Percentiles rank a stretch among this genome's conserved stretches.
Conservation (phyloP, 1,140 invertebrate genomes). For the Hylaeus anthracinus region DNA sequence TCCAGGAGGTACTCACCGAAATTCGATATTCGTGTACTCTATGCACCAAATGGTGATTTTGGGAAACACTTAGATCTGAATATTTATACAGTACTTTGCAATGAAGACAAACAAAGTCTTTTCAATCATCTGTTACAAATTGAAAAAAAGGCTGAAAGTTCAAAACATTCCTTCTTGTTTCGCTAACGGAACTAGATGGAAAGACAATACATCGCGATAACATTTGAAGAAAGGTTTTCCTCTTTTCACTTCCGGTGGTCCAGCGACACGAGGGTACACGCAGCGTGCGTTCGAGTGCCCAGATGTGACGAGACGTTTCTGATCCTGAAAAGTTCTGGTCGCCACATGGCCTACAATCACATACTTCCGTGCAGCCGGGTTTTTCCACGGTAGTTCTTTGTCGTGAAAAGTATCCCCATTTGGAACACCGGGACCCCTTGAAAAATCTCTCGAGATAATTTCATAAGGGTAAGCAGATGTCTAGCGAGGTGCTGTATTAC, state of each 20-base stretch:
- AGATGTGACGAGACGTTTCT: slow-evolving; percentile 9
- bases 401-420: slow-evolving; percentile 20
- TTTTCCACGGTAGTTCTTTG: slow-evolving; percentile 4
- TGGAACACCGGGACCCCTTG: background rate
- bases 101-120: no score
- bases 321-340: slow-evolving; percentile 30
- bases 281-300: background rate
- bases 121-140: no score
- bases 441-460: slow-evolving; percentile 35
- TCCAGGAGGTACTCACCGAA: background rate
- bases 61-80: no score
- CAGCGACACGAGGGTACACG: background rate
- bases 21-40: background rate
- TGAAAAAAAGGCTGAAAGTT: no score
- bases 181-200: background rate
- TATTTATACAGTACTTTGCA: no score
- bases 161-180: no score
- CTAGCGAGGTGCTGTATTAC: slow-evolving; percentile 13
- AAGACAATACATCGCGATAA: background rate
- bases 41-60: no score
- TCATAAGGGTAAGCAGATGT: slow-evolving; percentile 34
- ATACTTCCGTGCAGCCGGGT: slow-evolving; percentile 27
- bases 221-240: background rate
- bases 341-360: slow-evolving; percentile 43
- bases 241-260: background rate